Conservation (phyloP, 2,113 vertebrate species). For the Cyphomyrus discorhynchus region DNA sequence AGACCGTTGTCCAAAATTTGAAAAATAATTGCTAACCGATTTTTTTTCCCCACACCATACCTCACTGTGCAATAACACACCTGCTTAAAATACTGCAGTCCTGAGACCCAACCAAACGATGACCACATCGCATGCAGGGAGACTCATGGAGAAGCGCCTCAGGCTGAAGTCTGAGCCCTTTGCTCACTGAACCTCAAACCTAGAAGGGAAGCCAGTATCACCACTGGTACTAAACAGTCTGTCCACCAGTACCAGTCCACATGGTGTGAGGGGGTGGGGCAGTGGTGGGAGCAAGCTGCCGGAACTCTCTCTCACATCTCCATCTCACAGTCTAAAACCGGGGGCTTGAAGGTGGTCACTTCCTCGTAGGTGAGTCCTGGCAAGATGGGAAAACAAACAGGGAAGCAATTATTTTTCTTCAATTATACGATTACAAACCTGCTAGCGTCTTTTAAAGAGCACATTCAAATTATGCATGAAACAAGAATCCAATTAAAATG, state of each 20-base stretch:
- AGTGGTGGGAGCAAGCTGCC: conserved; percentile 37
- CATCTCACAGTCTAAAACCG: conserved; percentile 85
- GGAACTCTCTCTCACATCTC: conserved; percentile 63
- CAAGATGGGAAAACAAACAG: not conserved
- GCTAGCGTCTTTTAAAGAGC: too few relatives aligned
- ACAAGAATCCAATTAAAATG: not conserved
- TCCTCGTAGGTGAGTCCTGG: conserved; percentile 90
- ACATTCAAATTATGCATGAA: not conserved
- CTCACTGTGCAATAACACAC: not conserved
- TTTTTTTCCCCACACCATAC: not conserved
- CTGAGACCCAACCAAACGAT: not conserved
- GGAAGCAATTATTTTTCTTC: not conserved
- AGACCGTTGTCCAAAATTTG: not conserved
- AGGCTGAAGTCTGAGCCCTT: conserved; percentile 19
- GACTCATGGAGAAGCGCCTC: not conserved
- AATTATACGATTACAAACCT: not conserved
- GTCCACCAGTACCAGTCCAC: conserved; percentile 37
- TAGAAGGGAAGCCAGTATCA: conserved; percentile 60
- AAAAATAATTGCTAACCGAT: not conserved
- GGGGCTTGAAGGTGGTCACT: conserved; percentile 84
- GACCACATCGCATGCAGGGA: not conserved
- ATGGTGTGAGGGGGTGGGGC: conserved; percentile 49
- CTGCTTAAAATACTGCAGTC: not conserved
- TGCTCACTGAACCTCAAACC: conserved; percentile 33
- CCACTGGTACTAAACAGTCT: conserved; percentile 74